A percentile compares a stretch with the other conserved stretches of the same genome.
Conservation (phyloP, 2,888 invertebrate species). For the Erannis defoliaria region DNA sequence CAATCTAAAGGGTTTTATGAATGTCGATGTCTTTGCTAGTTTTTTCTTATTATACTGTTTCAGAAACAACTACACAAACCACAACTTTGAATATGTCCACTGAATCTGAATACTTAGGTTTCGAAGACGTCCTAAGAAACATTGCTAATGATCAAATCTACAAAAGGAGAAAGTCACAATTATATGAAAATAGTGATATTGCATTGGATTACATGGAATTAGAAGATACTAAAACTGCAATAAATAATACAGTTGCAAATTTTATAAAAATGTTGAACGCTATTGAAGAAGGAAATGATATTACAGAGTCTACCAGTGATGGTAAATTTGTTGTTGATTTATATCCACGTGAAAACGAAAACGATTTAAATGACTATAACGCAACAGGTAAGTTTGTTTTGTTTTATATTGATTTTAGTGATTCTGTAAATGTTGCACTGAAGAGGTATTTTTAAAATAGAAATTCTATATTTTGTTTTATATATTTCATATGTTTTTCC, state of each 20-base stretch:
- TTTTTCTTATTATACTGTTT: too few relatives aligned
- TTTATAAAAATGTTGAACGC: conserved; percentile 36
- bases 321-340: conserved; percentile 50
- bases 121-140: conserved; percentile 61
- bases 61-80: conserved; percentile 3
- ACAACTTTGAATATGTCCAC: not conserved
- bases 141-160: conserved; percentile 51
- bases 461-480: not conserved
- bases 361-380: conserved; percentile 2
- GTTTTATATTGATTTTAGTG: not conserved
- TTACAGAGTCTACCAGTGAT: conserved; percentile 36
- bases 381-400: conserved; percentile 13
- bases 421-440: not conserved
- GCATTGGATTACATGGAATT: conserved; percentile 46
- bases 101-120: conserved; percentile 52
- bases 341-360: conserved; percentile 27
- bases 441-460: too few relatives aligned
- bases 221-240: conserved; percentile 41
- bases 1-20: too few relatives aligned
- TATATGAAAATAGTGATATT: conserved; percentile 28
- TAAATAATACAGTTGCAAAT: conserved; percentile 29
- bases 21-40: too few relatives aligned
- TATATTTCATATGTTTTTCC: not conserved
- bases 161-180: conserved; percentile 47
- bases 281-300: conserved; percentile 37